These are phyloP conservation scores for Corydoras maculifer DNA, from an alignment of 2,113 vertebrate genomes.

Conservation along the genomic window DNA sequence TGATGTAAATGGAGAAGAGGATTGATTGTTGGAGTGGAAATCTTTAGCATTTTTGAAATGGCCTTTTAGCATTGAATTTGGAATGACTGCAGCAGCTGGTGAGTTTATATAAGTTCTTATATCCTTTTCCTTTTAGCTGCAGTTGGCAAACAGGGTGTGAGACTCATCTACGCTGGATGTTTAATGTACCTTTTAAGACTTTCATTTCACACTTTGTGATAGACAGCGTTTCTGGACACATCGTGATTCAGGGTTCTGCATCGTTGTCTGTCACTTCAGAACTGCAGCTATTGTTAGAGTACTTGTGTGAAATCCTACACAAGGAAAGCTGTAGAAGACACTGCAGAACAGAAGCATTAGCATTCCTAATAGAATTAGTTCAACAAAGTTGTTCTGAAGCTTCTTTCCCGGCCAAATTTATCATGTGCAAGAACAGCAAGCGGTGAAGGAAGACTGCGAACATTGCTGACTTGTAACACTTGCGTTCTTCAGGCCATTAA, in stretches of 20 bases:
- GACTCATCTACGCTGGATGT: constrained; percentile 32
- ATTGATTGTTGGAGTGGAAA: neutral
- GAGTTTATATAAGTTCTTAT: neutral
- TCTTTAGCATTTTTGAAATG: neutral
- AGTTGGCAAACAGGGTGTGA: constrained; percentile 61
- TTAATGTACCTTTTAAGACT: constrained; percentile 20
- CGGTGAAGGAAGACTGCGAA: too few species aligned
- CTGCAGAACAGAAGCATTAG: too few species aligned
- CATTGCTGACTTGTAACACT: too few species aligned
- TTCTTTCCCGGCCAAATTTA: too few species aligned
- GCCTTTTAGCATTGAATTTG: too few species aligned
- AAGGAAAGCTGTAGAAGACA: too few species aligned
- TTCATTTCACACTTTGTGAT: constrained; percentile 23
- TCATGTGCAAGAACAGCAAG: too few species aligned
- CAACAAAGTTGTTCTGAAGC: too few species aligned
- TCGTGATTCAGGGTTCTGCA: constrained; percentile 7
- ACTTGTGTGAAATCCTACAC: neutral
- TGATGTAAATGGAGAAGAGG: neutral
- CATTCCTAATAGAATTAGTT: too few species aligned
- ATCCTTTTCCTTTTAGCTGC: neutral
- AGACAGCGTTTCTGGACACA: constrained; percentile 17
- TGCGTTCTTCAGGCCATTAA: too few species aligned
- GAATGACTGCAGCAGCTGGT: too few species aligned
- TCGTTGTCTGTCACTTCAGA: neutral
- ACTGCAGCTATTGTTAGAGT: neutral